Conservation (phyloP, 1,140 invertebrate genomes). For the Aphaenogaster ashmeadi region DNA sequence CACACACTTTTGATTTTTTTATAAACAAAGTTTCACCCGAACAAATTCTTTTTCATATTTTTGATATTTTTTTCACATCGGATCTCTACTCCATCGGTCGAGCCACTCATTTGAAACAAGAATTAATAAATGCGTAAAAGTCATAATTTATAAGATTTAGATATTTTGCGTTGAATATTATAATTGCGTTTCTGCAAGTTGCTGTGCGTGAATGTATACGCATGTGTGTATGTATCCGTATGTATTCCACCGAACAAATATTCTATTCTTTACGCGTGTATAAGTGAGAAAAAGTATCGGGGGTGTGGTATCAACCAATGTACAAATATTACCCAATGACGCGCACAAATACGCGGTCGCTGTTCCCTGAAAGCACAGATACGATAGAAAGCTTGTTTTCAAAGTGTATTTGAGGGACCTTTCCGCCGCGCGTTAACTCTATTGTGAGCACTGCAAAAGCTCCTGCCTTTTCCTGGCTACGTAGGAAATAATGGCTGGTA, state of each 20-base stretch:
- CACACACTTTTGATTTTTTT: background rate
- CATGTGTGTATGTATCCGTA: background rate
- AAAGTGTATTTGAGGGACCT: conserved; percentile 48
- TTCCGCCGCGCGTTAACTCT: conserved; percentile 39
- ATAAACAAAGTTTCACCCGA: background rate
- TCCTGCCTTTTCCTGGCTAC: conserved; percentile 41
- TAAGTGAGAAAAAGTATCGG: conserved; percentile 13
- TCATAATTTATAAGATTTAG: background rate
- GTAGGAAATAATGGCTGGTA: conserved; percentile 55
- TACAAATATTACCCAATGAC: conserved; percentile 23
- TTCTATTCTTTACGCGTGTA: background rate
- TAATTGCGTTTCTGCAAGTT: background rate
- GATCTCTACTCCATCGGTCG: background rate
- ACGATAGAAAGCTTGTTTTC: conserved; percentile 47
- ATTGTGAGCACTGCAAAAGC: conserved; percentile 42
- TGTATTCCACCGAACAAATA: background rate
- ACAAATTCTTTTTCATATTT: background rate
- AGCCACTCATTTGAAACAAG: background rate
- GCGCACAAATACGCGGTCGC: conserved; percentile 3
- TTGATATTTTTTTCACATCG: background rate
- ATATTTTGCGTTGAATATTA: background rate
- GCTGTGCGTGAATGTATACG: background rate
- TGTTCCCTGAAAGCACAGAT: conserved; percentile 47
- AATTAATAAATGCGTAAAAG: background rate
- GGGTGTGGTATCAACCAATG: conserved; percentile 21